A percentile compares a stretch with the other conserved stretches of the same genome.
These are phyloP conservation scores for Eira barbara DNA, from an alignment of 2,113 vertebrate genomes.

Conservation along the genomic window DNA sequence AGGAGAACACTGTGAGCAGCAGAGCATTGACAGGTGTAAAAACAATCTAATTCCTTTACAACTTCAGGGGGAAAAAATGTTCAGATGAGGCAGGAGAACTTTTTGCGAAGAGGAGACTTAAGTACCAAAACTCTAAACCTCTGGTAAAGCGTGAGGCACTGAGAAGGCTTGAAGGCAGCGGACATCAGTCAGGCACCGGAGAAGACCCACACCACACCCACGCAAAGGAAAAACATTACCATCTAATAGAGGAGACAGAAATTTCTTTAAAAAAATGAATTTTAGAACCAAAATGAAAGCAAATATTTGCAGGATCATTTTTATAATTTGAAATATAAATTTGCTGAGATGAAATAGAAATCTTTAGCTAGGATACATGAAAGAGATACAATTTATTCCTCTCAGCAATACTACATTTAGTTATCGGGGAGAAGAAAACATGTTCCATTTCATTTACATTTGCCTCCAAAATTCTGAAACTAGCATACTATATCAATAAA, in stretches of 20 bases:
- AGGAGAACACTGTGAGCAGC: background rate
- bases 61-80: background rate
- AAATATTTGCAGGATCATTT: background rate
- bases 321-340: background rate
- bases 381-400: background rate
- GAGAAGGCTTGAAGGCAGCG: background rate
- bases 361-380: background rate
- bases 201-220: background rate
- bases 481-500: background rate
- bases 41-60: background rate
- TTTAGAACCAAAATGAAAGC: conserved; percentile 8
- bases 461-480: background rate
- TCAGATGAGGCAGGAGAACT: background rate
- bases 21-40: background rate
- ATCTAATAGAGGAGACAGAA: background rate
- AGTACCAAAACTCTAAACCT: background rate
- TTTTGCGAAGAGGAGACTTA: background rate
- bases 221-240: background rate
- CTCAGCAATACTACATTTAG: background rate
- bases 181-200: background rate
- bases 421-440: background rate
- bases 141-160: background rate
- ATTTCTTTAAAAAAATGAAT: background rate
- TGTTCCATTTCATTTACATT: background rate
- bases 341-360: background rate